phyloP scores from a whole-genome alignment of 2,113 vertebrate genomes.

The Caranx ignobilis region DNA sequence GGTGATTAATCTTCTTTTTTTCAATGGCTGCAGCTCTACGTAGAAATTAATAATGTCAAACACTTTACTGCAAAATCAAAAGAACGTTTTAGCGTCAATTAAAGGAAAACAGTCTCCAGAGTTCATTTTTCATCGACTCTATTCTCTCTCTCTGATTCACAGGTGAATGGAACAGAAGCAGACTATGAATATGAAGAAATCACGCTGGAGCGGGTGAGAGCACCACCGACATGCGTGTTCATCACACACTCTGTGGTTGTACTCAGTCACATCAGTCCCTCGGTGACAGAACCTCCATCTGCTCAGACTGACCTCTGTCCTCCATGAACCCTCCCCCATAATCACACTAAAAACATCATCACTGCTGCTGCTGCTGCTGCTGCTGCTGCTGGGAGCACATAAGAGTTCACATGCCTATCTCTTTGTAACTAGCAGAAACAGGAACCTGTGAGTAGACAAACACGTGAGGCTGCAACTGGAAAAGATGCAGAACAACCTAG shows the following conservation, averaged over 20 bases:
- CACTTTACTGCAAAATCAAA: neutral
- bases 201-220: constrained; percentile 77
- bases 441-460: neutral
- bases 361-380: too few species aligned
- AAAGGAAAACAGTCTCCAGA: neutral
- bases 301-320: constrained; percentile 5
- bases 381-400: neutral
- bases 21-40: neutral
- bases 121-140: neutral
- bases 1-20: too few species aligned
- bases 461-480: neutral
- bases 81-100: neutral
- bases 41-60: neutral
- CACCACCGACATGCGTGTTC: neutral
- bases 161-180: constrained; percentile 81
- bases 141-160: constrained; percentile 8
- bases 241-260: neutral
- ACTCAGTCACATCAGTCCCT: neutral
- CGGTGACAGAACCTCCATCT: neutral
- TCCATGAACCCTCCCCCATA: neutral
- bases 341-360: neutral
- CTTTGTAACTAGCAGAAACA: neutral
- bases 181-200: constrained; percentile 82
- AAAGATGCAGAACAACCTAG: neutral
- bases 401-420: neutral